Percentiles rank a stretch among this genome's conserved stretches.
phyloP scores from a whole-genome alignment of 2,888 invertebrate genomes.

The Coecobrya sp. region DNA sequence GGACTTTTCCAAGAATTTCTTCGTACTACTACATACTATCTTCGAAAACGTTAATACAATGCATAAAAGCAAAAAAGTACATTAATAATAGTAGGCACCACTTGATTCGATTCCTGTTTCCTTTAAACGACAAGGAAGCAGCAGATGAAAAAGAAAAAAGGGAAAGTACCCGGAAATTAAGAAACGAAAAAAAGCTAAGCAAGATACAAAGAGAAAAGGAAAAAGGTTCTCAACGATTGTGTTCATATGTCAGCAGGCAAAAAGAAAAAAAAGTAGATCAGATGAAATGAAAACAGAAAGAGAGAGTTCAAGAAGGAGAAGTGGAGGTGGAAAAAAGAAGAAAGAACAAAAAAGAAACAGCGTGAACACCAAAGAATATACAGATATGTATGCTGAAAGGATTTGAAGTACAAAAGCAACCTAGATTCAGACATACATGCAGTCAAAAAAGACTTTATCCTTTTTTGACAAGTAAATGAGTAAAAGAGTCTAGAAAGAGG shows the following conservation, averaged over 20 bases:
- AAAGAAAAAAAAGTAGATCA: conserved; percentile 20
- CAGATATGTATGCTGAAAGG: neutral
- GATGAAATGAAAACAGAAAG: conserved; percentile 26
- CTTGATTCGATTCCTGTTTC: conserved; percentile 24
- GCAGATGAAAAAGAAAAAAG: neutral
- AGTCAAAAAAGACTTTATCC: conserved; percentile 57
- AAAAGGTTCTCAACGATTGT: neutral
- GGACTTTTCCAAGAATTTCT: neutral
- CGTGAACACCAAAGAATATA: neutral
- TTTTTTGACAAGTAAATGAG: conserved; percentile 65
- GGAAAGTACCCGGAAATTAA: conserved; percentile 51
- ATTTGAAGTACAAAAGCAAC: conserved; percentile 43
- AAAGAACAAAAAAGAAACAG: neutral
- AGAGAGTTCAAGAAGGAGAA: neutral
- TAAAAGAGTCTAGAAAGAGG: conserved; percentile 12
- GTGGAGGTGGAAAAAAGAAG: neutral
- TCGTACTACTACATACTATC: neutral
- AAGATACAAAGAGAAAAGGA: neutral
- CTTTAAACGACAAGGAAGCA: neutral
- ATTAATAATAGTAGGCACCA: conserved; percentile 23
- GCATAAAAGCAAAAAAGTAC: conserved; percentile 23
- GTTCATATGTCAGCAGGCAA: conserved; percentile 38
- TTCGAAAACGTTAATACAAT: neutral
- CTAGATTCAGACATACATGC: neutral
- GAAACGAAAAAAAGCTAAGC: conserved; percentile 7